Evolutionary conservation across 2,797 vertebrate species (phyloP), one percentile per base, ranked within the genome.

Genomic region (Chelon auratus): DNA sequence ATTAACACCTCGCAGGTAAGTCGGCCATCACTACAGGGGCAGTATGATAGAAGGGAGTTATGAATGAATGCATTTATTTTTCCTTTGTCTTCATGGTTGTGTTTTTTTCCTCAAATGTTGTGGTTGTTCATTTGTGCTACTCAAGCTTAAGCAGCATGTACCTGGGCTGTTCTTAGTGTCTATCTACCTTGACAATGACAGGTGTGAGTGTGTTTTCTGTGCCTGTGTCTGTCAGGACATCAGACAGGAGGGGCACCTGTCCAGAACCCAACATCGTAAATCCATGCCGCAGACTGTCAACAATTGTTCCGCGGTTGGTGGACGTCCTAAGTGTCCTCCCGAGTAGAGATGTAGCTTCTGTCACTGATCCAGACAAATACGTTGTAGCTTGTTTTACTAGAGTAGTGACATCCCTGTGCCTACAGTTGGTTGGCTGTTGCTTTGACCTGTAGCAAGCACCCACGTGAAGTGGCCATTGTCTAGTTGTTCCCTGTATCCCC

Each of bases 1-100:
- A 45, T 91, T 99, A 24, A 99, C 97, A 0, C 97, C 97, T 61
- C 96, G 96, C 94, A 96, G 98, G 98, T 99, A 92, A 92, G 81
- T 67, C 42, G 8, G 5, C 5, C n/a, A 15, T 30, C 4, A 3
- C 26, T 13, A 0, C 12, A 50, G 30, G 8, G 17, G 43, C 12
- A 5, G 2, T n/a, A 43, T 18, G 2, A 45, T 5, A 40, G 33
- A 22, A 61, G 57, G 7, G 10, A 3, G 20, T 53, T 26, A 8
- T 7, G 42, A 6, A 9, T 18, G 4, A 43, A 47, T 61, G 1
- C 1, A 8, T 66, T 1, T 30, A 0, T 30, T n/a, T 67, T 18
- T 26, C 2, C 30, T 43, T 50, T 56, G 24, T 51, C 9, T 9
- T 24, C 30, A 33, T 47, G 6, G 39, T 12, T 45, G 8, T 53